These are phyloP conservation scores for Zaprionus ghesquierei DNA, from an alignment of 1,140 invertebrate genomes.

Conservation along the genomic window DNA sequence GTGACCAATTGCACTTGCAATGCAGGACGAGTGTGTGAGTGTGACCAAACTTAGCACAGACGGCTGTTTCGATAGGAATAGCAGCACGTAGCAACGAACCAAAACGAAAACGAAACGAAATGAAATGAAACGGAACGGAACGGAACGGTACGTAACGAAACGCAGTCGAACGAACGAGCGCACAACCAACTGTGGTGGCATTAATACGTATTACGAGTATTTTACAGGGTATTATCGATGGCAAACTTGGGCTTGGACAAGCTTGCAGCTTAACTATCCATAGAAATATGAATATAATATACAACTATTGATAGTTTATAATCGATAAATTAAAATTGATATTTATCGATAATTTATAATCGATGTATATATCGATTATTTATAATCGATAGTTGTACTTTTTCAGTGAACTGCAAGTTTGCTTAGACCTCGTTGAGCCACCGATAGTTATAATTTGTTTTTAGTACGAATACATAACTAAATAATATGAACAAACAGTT, in stretches of 20 bases:
- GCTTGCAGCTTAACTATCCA: no score
- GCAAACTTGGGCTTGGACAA: neutral
- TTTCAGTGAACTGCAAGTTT: neutral
- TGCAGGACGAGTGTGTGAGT: conserved; percentile 19
- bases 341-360: no score
- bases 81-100: conserved; percentile 17
- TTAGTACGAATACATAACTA: conserved; percentile 34
- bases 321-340: no score
- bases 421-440: neutral
- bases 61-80: conserved; percentile 24
- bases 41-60: conserved; percentile 23
- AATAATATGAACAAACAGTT: conserved; percentile 34
- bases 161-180: conserved; percentile 22
- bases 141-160: conserved; percentile 9
- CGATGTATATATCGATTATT: no score
- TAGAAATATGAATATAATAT: no score
- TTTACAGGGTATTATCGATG: conserved; percentile 33
- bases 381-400: neutral
- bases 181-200: conserved; percentile 16
- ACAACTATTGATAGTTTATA: neutral
- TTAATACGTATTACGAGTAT: conserved; percentile 26
- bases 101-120: conserved; percentile 9
- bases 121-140: conserved; percentile 20
- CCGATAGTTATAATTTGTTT: conserved; percentile 6
- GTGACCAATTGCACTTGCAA: conserved; percentile 19